These are phyloP conservation scores for Drosophila pectinifera DNA, from an alignment of 1,140 invertebrate species.

Conservation along the genomic window DNA sequence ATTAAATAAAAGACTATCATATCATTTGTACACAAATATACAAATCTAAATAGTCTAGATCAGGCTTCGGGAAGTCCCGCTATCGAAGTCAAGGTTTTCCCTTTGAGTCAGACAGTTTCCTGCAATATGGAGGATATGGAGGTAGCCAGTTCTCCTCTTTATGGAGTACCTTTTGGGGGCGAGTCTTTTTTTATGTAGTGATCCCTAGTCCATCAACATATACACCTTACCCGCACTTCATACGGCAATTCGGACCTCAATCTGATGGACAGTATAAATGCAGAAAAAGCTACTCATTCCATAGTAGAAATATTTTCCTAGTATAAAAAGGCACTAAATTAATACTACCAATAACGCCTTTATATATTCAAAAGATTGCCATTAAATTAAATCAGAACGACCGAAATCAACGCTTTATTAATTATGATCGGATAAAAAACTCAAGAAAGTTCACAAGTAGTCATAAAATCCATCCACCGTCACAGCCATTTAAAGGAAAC, in stretches of 20 bases:
- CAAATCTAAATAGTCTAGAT: background rate
- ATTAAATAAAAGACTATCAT: no score
- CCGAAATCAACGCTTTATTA: background rate
- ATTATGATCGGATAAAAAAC: background rate
- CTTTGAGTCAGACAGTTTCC: background rate
- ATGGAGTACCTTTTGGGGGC: background rate
- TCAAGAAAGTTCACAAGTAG: background rate
- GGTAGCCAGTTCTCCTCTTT: background rate
- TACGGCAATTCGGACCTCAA: slow-evolving; percentile 1
- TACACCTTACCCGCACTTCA: background rate
- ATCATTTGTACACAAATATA: no score
- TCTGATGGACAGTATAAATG: background rate
- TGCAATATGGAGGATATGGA: background rate
- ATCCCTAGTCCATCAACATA: background rate
- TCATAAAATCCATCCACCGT: background rate
- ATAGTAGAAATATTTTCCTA: background rate
- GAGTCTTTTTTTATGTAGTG: background rate
- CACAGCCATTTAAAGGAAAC: background rate
- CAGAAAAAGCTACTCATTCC: background rate
- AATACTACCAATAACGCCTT: background rate
- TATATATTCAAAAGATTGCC: background rate
- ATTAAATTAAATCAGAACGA: background rate
- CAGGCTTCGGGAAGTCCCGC: background rate
- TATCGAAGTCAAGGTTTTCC: slow-evolving; percentile 1
- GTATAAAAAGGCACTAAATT: background rate